Percentiles rank a stretch among this genome's conserved stretches.
These are phyloP conservation scores for Andrena trimmerana DNA, from an alignment of 2,888 invertebrate genomes.

Conservation along the genomic window DNA sequence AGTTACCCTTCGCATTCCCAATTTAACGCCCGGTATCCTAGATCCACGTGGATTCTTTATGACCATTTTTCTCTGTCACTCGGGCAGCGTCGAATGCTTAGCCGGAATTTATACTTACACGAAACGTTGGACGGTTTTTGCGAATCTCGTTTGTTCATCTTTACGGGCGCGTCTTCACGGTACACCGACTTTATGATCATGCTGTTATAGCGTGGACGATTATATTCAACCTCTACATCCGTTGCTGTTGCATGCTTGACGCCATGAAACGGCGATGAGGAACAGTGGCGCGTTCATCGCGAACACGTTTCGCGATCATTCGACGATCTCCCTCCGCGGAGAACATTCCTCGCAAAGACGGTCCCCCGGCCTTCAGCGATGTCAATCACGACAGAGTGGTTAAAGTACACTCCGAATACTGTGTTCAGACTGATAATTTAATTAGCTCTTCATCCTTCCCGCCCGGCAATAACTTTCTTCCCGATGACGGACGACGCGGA, in stretches of 20 bases:
- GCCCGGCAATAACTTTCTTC: not conserved
- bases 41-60: not conserved
- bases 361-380: too few species aligned
- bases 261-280: not conserved
- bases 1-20: not conserved
- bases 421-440: too few species aligned
- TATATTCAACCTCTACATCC: conserved; percentile 32
- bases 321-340: too few species aligned
- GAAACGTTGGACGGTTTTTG: conserved; percentile 56
- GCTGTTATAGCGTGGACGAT: conserved; percentile 41
- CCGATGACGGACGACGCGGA: not conserved
- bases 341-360: too few species aligned
- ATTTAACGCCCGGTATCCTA: conserved; percentile 15
- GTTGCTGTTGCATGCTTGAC: conserved; percentile 10
- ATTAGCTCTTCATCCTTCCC: not conserved
- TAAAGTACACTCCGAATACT: too few species aligned
- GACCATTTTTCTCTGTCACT: not conserved
- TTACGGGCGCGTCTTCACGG: conserved; percentile 61
- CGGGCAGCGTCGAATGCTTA: not conserved
- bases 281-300: not conserved
- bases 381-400: too few species aligned
- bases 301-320: too few species aligned
- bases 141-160: conserved; percentile 67
- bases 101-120: conserved; percentile 29
- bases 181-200: conserved; percentile 66